A percentile compares a stretch with the other conserved stretches of the same genome.
Evolutionary conservation across 64 coral and sea anemone genomes (phyloP).

Genomic region (Montipora sp.): DNA sequence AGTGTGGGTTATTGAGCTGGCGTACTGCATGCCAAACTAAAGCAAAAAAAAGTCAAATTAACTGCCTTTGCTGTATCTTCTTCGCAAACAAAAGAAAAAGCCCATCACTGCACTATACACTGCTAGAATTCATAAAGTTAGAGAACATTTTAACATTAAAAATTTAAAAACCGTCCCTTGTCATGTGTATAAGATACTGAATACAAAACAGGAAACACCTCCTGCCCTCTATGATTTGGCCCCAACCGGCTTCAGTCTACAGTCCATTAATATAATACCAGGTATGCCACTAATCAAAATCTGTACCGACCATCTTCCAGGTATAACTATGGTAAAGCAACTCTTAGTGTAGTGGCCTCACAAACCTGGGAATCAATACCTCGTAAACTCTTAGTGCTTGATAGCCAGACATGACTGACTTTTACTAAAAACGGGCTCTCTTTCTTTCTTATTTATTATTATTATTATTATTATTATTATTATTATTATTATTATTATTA

Average conservation of each 20-base stretch:
- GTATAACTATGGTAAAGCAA: neutral
- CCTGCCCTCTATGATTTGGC: neutral
- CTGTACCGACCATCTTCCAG: conserved; percentile 4
- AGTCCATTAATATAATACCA: conserved; percentile 8
- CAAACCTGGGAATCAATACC: conserved; percentile 23
- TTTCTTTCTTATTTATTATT: too few species aligned
- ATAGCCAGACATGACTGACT: too few species aligned
- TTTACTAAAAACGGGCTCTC: too few species aligned
- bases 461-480: too few species aligned
- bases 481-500: too few species aligned
- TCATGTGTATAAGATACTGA: neutral
- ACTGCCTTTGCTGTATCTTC: too few species aligned
- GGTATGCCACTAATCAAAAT: conserved; percentile 27
- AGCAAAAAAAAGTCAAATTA: too few species aligned
- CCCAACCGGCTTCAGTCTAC: neutral
- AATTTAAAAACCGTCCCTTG: neutral
- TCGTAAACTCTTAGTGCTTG: too few species aligned
- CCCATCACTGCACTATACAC: neutral
- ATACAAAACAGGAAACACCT: neutral
- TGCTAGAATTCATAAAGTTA: neutral
- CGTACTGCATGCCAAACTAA: too few species aligned
- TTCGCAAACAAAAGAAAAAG: neutral
- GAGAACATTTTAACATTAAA: neutral
- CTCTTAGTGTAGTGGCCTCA: neutral
- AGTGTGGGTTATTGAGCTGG: too few species aligned